Conservation (phyloP, 2,797 vertebrate genomes). For the Poecilia velifera region DNA sequence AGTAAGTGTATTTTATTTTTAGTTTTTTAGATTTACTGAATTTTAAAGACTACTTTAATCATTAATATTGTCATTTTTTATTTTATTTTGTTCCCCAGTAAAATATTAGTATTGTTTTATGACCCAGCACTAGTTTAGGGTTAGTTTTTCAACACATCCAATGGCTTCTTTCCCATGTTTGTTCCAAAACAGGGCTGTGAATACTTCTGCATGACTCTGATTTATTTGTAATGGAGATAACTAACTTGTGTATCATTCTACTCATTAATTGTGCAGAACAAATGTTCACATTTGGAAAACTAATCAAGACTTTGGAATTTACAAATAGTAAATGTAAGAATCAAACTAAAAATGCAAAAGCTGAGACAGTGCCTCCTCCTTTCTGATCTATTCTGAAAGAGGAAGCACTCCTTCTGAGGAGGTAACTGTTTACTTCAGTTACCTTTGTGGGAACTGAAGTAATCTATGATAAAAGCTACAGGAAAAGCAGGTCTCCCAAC, state of each 20-base stretch:
- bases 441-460: background rate
- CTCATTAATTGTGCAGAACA: constrained; percentile 15
- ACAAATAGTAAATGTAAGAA: background rate
- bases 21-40: background rate
- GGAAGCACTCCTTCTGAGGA: too few relatives aligned
- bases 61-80: background rate
- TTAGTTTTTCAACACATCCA: background rate
- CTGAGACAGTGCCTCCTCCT: background rate
- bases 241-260: constrained; percentile 11
- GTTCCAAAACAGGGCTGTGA: background rate
- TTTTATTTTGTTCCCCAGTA: background rate
- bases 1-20: background rate
- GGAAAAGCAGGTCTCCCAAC: background rate
- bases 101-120: background rate
- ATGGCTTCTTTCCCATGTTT: background rate
- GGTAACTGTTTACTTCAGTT: too few relatives aligned
- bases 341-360: background rate
- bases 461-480: background rate
- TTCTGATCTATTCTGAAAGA: background rate
- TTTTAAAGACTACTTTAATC: background rate
- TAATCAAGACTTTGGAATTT: background rate
- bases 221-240: background rate
- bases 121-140: background rate
- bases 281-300: background rate
- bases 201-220: background rate